phyloP scores from a whole-genome alignment of 23 tunicate species.

The Oikopleura vanhoeffeni region DNA sequence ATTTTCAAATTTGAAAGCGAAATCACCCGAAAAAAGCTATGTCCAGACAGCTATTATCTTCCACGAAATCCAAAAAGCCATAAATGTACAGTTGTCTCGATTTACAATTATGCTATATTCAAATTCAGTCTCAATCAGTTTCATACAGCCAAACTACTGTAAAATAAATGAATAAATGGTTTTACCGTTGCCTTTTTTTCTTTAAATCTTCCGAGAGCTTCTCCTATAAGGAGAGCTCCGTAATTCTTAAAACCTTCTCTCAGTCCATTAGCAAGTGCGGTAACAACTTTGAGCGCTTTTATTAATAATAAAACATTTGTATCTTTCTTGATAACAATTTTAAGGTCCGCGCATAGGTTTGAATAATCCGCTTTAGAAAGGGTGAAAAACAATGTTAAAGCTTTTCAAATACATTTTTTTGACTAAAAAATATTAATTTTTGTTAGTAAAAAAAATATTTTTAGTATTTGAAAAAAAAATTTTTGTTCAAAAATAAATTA shows the following conservation, averaged over 20 bases:
- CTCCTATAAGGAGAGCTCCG: constrained; percentile 35
- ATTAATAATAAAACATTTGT: constrained; percentile 71
- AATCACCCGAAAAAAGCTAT: too few relatives aligned
- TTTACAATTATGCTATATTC: too few relatives aligned
- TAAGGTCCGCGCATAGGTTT: constrained; percentile 52
- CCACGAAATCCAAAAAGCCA: too few relatives aligned
- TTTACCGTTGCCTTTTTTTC: constrained; percentile 59
- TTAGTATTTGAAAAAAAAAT: not conserved
- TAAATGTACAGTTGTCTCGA: too few relatives aligned
- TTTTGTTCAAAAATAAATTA: too few relatives aligned
- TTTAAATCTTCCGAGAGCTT: constrained; percentile 56
- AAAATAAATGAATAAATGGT: not conserved
- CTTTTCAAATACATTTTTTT: constrained; percentile 32
- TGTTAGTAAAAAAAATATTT: not conserved
- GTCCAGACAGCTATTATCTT: too few relatives aligned
- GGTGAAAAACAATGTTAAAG: constrained; percentile 34
- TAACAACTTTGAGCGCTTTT: constrained; percentile 56
- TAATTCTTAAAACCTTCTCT: constrained; percentile 76
- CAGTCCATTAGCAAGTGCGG: constrained; percentile 51
- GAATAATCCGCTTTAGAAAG: constrained; percentile 47
- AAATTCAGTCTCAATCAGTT: too few relatives aligned
- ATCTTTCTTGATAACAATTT: constrained; percentile 67
- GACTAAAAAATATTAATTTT: too few relatives aligned
- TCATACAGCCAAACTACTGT: too few relatives aligned
- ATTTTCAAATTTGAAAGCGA: too few relatives aligned